These are phyloP conservation scores for Gymnarchus niloticus DNA, from an alignment of 2,113 vertebrate species.

Conservation along the genomic window DNA sequence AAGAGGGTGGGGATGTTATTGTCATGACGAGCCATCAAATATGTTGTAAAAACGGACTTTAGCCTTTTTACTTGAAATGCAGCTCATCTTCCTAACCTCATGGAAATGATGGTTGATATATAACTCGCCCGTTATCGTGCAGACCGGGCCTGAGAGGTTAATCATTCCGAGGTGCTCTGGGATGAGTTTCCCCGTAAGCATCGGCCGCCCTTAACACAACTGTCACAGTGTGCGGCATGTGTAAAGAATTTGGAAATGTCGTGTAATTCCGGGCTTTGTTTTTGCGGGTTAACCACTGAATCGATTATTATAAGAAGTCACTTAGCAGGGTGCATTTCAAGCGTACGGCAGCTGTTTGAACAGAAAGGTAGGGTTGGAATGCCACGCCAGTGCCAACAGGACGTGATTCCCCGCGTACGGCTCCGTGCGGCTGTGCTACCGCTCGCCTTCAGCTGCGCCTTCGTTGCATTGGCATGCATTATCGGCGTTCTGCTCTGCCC, in stretches of 20 bases:
- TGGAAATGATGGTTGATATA: conserved; percentile 14
- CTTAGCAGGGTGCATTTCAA: neutral
- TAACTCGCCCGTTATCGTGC: neutral
- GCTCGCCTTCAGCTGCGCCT: too few species aligned
- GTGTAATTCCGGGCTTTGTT: neutral
- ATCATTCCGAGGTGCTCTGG: neutral
- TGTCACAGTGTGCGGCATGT: too few species aligned
- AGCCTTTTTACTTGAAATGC: neutral
- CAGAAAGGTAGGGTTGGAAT: neutral
- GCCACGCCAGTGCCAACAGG: neutral
- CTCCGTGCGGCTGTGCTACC: neutral
- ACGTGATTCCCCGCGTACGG: too few species aligned
- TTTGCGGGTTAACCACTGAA: neutral
- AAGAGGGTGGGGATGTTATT: too few species aligned
- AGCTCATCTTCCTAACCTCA: neutral
- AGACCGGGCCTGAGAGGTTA: neutral
- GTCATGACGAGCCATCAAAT: neutral
- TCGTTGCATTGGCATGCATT: neutral
- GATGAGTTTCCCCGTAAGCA: neutral
- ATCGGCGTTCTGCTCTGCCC: neutral
- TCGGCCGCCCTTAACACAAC: too few species aligned
- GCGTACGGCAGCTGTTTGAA: neutral
- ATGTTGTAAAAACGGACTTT: conserved; percentile 18
- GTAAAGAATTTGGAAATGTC: neutral
- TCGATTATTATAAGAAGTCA: neutral